Evolutionary conservation across 53 echinoderm and acorn worm genomes (phyloP), one percentile per base, ranked within the genome.

Genomic region (Actinopyga echinites): DNA sequence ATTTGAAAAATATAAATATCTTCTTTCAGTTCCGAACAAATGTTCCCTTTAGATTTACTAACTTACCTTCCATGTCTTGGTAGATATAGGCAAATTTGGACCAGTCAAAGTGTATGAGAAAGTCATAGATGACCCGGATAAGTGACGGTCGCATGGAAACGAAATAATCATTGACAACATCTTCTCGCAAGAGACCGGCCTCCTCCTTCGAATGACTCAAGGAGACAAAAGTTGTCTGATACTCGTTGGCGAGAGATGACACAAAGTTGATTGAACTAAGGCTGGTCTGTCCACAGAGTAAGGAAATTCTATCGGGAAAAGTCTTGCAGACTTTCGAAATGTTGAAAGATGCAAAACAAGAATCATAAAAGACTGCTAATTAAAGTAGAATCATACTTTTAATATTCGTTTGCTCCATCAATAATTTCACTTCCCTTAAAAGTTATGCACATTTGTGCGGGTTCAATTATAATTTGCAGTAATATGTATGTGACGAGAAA

Each of bases 141-240:
- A 93, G 89, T 28, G 99, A 83, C 6, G 99, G 99, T 78, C 92
- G 85, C 31, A 94, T 55, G 23, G 93, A 97, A 7, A 97, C 85
- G 64, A 97, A 82, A 67, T 83, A 94, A 57, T 93, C 90, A 13
- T 62, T 64, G 15, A 17, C 63, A 38, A 6, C 12, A 0, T 40
- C 21, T 28, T 34, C 45, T 33, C 64, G 38, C 23, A 43, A 21
- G 29, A 89, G 37, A 20, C 93, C 95, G 54, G 91, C 83, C 8
- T 94, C 99, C 40, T 79, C 32, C 83, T 93, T 93, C 57, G 99
- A 94, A 8, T 89, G 89, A 24, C 91, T 89, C 7, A 87, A 60
- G 8, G 94, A 86, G 8, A 97, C 85, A 53, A 86, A 90, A 25
- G 94, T 92, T 42, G 94, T 92, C 60, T 79, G 69, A 79, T 90